A percentile compares a stretch with the other conserved stretches of the same genome.
These are phyloP conservation scores for Lithophane leautieri DNA, from an alignment of 2,888 invertebrate species.

Conservation along the genomic window DNA sequence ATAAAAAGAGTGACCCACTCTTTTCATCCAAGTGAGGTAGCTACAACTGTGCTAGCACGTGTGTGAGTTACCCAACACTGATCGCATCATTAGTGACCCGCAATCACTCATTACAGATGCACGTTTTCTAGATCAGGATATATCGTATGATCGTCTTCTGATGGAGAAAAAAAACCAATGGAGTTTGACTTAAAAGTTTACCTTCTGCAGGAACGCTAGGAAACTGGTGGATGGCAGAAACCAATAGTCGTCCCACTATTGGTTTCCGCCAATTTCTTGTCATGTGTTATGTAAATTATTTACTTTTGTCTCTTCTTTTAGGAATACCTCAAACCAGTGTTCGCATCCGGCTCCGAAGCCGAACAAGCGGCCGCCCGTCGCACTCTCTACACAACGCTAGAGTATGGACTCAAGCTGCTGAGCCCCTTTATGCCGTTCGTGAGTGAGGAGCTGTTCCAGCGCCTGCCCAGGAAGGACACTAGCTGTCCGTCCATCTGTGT, in stretches of 20 bases:
- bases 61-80: no score
- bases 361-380: slow-evolving; percentile 92
- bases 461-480: slow-evolving; percentile 92
- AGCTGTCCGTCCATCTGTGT: slow-evolving; percentile 96
- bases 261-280: not conserved
- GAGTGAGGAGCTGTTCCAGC: slow-evolving; percentile 98
- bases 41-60: no score
- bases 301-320: slow-evolving; percentile 69
- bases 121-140: no score
- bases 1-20: no score
- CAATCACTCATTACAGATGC: no score
- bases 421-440: slow-evolving; percentile 99
- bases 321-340: slow-evolving; percentile 97
- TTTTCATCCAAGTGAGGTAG: no score
- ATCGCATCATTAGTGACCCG: no score
- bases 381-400: slow-evolving; percentile 95
- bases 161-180: not conserved
- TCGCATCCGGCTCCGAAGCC: slow-evolving; percentile 90
- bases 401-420: slow-evolving; percentile 95
- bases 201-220: not conserved
- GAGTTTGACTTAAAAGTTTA: not conserved
- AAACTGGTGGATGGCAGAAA: no score
- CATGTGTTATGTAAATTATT: not conserved
- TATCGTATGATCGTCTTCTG: no score
- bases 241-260: no score